phyloP scores from a whole-genome alignment of 2,888 invertebrate genomes.

The Sarcophaga carnaria region DNA sequence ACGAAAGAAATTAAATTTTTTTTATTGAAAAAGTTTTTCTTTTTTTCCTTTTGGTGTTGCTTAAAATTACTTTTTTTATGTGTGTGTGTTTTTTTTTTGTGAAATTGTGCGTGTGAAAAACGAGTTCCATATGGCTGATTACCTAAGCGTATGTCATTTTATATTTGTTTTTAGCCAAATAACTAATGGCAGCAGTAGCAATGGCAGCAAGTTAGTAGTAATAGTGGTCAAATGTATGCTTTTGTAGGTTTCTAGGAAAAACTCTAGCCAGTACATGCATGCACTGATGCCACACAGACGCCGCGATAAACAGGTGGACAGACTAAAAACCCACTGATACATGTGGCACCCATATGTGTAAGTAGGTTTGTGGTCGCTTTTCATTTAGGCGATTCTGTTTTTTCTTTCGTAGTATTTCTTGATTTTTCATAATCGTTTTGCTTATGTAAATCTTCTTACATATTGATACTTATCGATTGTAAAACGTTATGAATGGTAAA shows the following conservation, averaged over 20 bases:
- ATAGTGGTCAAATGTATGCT: background rate
- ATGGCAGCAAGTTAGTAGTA: constrained; percentile 5
- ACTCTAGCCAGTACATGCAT: constrained; percentile 2
- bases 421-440: constrained; percentile 30
- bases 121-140: constrained; percentile 62
- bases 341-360: constrained; percentile 29
- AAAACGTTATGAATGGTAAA: constrained; percentile 1
- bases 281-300: background rate
- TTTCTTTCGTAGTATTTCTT: constrained; percentile 36
- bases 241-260: constrained; percentile 66
- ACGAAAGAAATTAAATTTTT: constrained; percentile 14
- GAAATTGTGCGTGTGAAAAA: constrained; percentile 69
- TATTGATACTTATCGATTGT: background rate
- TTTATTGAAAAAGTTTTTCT: constrained; percentile 31
- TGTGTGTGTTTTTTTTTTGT: constrained; percentile 51
- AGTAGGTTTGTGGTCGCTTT: constrained; percentile 59
- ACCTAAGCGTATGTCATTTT: constrained; percentile 62
- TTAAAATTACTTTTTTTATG: constrained; percentile 20
- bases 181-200: constrained; percentile 12
- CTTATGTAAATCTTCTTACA: constrained; percentile 50
- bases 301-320: background rate
- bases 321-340: background rate
- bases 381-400: constrained; percentile 8
- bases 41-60: constrained; percentile 15
- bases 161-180: constrained; percentile 25